phyloP scores from a whole-genome alignment of 2,113 vertebrate genomes.

The Cynoglossus semilaevis region DNA sequence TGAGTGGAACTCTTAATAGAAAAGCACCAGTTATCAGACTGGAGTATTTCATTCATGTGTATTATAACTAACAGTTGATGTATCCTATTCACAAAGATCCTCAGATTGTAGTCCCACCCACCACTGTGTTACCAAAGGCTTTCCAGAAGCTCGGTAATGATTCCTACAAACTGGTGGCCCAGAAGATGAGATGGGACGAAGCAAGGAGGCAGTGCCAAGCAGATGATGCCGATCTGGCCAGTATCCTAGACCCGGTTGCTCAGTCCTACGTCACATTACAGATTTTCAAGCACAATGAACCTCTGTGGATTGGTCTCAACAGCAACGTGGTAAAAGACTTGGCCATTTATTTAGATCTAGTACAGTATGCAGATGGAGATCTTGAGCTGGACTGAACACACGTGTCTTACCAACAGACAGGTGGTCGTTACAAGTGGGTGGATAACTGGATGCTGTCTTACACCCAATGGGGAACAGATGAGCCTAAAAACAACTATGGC shows the following conservation, averaged over 20 bases:
- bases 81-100: slow-evolving; percentile 72
- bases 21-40: no score
- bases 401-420: slow-evolving; percentile 73
- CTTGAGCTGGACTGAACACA: no score
- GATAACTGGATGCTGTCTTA: slow-evolving; percentile 88
- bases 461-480: slow-evolving; percentile 85
- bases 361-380: not conserved
- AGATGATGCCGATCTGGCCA: slow-evolving; percentile 80
- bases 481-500: slow-evolving; percentile 84
- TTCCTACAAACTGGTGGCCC: slow-evolving; percentile 80
- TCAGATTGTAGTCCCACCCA: slow-evolving; percentile 70
- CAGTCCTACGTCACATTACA: slow-evolving; percentile 79
- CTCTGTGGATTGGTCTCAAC: slow-evolving; percentile 92
- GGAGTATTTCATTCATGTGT: not conserved
- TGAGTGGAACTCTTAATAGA: no score
- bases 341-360: not conserved
- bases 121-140: slow-evolving; percentile 62
- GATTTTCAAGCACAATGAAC: slow-evolving; percentile 73
- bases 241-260: slow-evolving; percentile 80
- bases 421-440: slow-evolving; percentile 81
- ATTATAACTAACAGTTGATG: not conserved
- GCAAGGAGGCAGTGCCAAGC: slow-evolving; percentile 81
- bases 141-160: slow-evolving; percentile 79
- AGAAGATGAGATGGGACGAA: slow-evolving; percentile 88
- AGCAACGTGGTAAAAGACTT: slow-evolving; percentile 84